Percentiles rank a stretch among this genome's conserved stretches.
Conservation (phyloP, 2,888 invertebrate species). For the Punctoribates punctum region DNA sequence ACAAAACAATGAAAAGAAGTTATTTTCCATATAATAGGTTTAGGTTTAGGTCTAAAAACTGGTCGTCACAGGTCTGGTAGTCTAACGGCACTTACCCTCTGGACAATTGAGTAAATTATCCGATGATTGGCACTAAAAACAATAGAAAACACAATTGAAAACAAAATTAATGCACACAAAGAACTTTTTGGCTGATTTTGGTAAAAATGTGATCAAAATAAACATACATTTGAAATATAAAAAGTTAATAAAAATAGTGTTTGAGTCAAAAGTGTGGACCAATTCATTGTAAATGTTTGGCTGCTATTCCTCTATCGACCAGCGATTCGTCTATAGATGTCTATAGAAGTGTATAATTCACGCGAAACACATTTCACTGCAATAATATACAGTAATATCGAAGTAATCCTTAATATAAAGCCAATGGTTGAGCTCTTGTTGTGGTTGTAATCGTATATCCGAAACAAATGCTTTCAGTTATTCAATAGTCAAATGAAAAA, state of each 20-base stretch:
- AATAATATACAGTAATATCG: background rate
- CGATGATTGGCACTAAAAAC: constrained; percentile 12
- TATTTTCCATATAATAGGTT: background rate
- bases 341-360: background rate
- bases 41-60: background rate
- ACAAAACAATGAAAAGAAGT: background rate
- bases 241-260: background rate
- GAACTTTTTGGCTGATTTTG: background rate
- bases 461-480: background rate
- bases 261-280: background rate
- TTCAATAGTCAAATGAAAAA: background rate
- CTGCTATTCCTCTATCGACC: background rate
- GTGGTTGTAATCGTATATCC: background rate
- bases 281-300: background rate
- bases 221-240: background rate
- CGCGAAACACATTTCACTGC: background rate
- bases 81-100: constrained; percentile 33
- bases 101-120: constrained; percentile 42
- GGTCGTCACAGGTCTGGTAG: background rate
- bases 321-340: background rate
- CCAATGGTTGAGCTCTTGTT: too few species aligned
- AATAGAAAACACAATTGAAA: background rate
- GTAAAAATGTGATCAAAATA: background rate
- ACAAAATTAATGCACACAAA: background rate
- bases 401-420: too few species aligned